Evolutionary conservation across 2,113 vertebrate genomes (phyloP), one percentile per base, ranked within the genome.

Genomic region (Arenaria interpres): DNA sequence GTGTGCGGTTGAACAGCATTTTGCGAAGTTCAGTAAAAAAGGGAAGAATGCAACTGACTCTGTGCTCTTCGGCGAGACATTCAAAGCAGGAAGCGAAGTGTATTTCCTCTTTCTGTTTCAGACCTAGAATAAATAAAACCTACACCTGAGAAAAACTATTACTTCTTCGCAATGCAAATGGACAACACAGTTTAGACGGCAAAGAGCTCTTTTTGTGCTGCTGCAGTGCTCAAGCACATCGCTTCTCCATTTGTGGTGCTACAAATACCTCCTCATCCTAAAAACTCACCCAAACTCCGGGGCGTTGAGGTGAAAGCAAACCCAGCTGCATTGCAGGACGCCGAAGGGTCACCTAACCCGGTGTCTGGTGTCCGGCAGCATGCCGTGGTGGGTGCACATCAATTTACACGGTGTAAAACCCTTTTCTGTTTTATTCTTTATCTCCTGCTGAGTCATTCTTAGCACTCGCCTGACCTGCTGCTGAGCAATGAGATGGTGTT

Each of bases 71-170:
- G 56, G 19, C 89, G 20, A 81, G 28, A 73, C 21, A 85, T 75
- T 76, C 77, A 87, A 60, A 81, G 77, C 54, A 67, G 51, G 46
- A 74, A 56, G 33, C 9, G 13, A 76, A 35, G 35, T 27, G 9
- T 51, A 81, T 48, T 69, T 76, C n/a, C 32, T 81, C 69, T 76
- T 39, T 25, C 23, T 46, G 33, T 75, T 91, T 90, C 78, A 76
- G 57, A 79, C 33, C 24, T 51, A 79, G 48, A 76, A 82, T 33
- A 94, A 93, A 77, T 50, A 84, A 63, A 93, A 78, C 6, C 33
- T 37, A 43, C 23, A 64, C 23, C 27, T 37, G 14, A 83, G 66
- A 9, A 27, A 63, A 77, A 73, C 21, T 12, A 11, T 35, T 78
- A 28, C 17, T 56, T 62, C 53, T 82, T 56, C 12, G 28, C 56